These are phyloP conservation scores for Apamea epomidion DNA, from an alignment of 2,888 invertebrate genomes.

Conservation along the genomic window DNA sequence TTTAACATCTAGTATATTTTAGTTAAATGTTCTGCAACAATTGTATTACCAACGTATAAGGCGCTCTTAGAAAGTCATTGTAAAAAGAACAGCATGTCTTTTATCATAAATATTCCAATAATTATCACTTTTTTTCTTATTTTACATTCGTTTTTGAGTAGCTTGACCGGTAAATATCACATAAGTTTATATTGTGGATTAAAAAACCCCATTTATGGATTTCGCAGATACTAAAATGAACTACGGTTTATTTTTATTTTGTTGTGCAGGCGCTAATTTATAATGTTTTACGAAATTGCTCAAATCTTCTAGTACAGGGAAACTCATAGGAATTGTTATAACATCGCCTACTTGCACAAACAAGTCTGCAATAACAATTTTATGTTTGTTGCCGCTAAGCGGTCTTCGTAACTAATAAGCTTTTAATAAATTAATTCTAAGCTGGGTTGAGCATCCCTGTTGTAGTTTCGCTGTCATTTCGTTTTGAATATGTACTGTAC, in stretches of 20 bases:
- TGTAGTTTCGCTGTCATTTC: neutral
- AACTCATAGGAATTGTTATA: neutral
- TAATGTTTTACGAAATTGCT: neutral
- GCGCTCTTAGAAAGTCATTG: constrained; percentile 22
- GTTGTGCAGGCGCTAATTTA: neutral
- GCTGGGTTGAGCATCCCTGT: constrained; percentile 21
- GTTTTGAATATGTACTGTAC: neutral
- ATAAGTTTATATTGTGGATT: constrained; percentile 25
- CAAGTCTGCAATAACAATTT: neutral
- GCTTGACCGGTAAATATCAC: constrained; percentile 48
- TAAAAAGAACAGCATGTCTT: constrained; percentile 41
- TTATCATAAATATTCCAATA: constrained; percentile 51
- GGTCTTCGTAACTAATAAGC: constrained; percentile 6
- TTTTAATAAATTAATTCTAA: constrained; percentile 7
- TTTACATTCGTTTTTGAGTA: constrained; percentile 31
- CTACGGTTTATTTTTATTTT: neutral
- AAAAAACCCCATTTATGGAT: neutral
- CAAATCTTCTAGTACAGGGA: neutral
- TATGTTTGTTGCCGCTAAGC: neutral
- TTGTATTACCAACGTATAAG: constrained; percentile 25
- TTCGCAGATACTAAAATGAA: constrained; percentile 13
- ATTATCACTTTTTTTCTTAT: constrained; percentile 59
- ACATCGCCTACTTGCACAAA: neutral
- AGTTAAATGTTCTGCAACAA: constrained; percentile 24
- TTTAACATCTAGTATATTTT: neutral